A percentile compares a stretch with the other conserved stretches of the same genome.
phyloP scores from a whole-genome alignment of 1,140 invertebrate species.

The Macrobrachium rosenbergii region DNA sequence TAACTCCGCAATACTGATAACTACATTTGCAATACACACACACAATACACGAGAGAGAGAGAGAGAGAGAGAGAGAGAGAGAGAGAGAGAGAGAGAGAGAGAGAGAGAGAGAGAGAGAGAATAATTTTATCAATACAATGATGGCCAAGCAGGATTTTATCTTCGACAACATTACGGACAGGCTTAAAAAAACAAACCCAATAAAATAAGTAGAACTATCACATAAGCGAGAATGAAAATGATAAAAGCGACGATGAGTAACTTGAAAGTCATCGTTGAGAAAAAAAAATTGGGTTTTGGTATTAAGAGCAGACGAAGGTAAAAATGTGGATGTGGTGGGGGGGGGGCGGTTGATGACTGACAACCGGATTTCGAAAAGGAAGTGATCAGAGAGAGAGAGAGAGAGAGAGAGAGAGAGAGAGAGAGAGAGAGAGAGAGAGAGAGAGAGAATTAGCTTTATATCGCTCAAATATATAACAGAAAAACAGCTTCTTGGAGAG shows the following conservation, averaged over 20 bases:
- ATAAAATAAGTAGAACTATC: too few relatives aligned
- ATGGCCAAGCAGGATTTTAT: too few relatives aligned
- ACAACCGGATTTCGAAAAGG: too few relatives aligned
- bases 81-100: neutral
- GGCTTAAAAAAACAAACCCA: too few relatives aligned
- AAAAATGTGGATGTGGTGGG: neutral
- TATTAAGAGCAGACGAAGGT: neutral
- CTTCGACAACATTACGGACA: too few relatives aligned
- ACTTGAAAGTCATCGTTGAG: neutral
- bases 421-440: neutral
- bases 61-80: neutral
- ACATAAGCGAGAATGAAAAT: too few relatives aligned
- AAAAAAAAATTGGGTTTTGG: neutral
- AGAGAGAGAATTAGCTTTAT: neutral
- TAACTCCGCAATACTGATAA: too few relatives aligned
- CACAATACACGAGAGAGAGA: neutral
- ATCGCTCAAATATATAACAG: neutral
- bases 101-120: neutral
- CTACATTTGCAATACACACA: too few relatives aligned
- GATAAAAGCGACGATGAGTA: neutral
- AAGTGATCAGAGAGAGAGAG: neutral
- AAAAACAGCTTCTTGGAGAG: neutral
- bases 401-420: neutral
- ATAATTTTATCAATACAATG: neutral
- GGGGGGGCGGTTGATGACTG: neutral